Percentiles rank a stretch among this genome's conserved stretches.
These are phyloP conservation scores for Leptodirus hochenwartii DNA, from an alignment of 2,888 invertebrate genomes.

Conservation along the genomic window DNA sequence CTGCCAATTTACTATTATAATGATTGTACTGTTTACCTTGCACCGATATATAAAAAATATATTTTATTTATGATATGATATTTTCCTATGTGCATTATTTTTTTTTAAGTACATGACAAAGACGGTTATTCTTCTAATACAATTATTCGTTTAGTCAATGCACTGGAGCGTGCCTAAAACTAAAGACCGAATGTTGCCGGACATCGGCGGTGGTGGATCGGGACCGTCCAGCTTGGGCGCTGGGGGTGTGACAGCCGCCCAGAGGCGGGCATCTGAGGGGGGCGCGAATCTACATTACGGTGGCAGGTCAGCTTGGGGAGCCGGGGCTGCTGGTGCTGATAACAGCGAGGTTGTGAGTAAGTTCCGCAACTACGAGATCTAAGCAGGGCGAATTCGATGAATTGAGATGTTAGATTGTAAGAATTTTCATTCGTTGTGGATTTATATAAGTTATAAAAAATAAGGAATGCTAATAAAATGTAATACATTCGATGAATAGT, in stretches of 20 bases:
- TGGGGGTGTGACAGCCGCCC: conserved; percentile 34
- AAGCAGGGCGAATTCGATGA: no score
- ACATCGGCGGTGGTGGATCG: conserved; percentile 31
- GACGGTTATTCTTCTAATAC: no score
- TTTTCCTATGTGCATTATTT: no score
- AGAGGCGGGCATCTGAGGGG: conserved; percentile 69
- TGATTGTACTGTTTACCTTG: no score
- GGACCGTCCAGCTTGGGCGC: conserved; percentile 38
- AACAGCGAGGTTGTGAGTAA: conserved; percentile 40
- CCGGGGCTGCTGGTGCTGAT: conserved; percentile 39
- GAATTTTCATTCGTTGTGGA: conserved; percentile 11
- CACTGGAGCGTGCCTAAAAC: conserved; percentile 85
- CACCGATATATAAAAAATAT: no score
- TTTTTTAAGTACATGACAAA: no score
- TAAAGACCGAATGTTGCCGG: conserved; percentile 71
- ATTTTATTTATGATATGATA: no score
- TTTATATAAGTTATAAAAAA: no score
- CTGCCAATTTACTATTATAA: no score
- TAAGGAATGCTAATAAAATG: no score
- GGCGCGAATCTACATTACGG: conserved; percentile 62
- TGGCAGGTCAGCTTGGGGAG: conserved; percentile 28
- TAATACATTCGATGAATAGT: no score
- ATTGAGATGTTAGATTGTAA: conserved; percentile 5
- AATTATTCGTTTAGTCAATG: conserved; percentile 52
- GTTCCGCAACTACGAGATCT: conserved; percentile 85